Evolutionary conservation across 2,888 invertebrate genomes (phyloP).

Genomic region (Cheilosia impressa): DNA sequence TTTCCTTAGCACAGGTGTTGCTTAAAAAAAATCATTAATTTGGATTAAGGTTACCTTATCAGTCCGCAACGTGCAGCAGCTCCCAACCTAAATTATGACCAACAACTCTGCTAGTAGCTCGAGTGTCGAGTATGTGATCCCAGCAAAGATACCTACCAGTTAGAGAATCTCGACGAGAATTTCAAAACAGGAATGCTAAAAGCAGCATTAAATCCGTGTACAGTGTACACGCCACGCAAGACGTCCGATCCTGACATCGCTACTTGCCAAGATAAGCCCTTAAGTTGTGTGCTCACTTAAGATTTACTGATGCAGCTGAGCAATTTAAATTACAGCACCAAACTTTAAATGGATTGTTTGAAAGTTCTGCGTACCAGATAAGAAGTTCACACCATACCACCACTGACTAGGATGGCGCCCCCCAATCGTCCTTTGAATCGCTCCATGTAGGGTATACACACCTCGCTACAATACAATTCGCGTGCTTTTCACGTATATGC

Average conservation of each 20-base stretch:
- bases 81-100: background rate
- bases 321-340: conserved; percentile 73
- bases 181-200: conserved; percentile 45
- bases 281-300: conserved; percentile 66
- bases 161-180: conserved; percentile 29
- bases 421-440: conserved; percentile 13
- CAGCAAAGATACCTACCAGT: conserved; percentile 5
- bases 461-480: conserved; percentile 32
- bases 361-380: conserved; percentile 73
- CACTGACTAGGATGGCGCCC: background rate
- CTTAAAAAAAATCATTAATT: too few relatives aligned
- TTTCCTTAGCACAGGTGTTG: too few relatives aligned
- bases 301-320: conserved; percentile 74
- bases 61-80: background rate
- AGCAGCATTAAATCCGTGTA: conserved; percentile 43
- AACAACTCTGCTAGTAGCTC: background rate
- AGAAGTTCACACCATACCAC: conserved; percentile 62
- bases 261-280: conserved; percentile 68
- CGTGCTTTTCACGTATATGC: conserved; percentile 37
- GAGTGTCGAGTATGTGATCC: background rate
- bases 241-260: conserved; percentile 61
- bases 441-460: background rate
- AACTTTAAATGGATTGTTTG: conserved; percentile 73
- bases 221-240: conserved; percentile 35
- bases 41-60: background rate